These are phyloP conservation scores for Buceros bicornis DNA, from an alignment of 2,797 vertebrate genomes.

Conservation along the genomic window DNA sequence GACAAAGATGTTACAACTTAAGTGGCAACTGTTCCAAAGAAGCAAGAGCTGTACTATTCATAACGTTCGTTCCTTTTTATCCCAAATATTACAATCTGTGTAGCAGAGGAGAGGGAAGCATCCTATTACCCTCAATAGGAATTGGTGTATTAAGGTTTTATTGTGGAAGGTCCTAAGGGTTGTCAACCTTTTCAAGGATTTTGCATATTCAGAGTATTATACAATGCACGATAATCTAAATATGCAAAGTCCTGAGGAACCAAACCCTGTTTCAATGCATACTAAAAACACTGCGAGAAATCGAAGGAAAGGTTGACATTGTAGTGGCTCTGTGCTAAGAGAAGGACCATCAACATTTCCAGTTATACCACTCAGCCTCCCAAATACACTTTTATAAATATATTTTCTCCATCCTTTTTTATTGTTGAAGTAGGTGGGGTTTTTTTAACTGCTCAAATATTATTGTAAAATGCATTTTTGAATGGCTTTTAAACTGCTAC, in stretches of 20 bases:
- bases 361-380: neutral
- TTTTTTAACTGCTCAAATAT: neutral
- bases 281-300: constrained; percentile 9
- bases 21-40: neutral
- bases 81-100: neutral
- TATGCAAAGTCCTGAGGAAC: constrained; percentile 52
- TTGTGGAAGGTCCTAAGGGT: constrained; percentile 25
- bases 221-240: constrained; percentile 36
- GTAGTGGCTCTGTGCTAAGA: neutral
- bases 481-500: constrained; percentile 11
- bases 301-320: neutral
- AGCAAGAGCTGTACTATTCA: neutral
- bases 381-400: neutral
- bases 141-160: constrained; percentile 33
- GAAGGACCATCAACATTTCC: constrained; percentile 9
- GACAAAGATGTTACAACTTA: constrained; percentile 23
- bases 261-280: neutral
- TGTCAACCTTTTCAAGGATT: constrained; percentile 42
- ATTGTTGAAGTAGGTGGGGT: neutral
- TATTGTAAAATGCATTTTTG: constrained; percentile 9
- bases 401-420: neutral
- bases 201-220: constrained; percentile 27
- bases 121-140: constrained; percentile 2
- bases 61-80: neutral
- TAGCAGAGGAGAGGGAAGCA: neutral